These are phyloP conservation scores for Synanthedon formicaeformis DNA, from an alignment of 2,888 invertebrate genomes.

Conservation along the genomic window DNA sequence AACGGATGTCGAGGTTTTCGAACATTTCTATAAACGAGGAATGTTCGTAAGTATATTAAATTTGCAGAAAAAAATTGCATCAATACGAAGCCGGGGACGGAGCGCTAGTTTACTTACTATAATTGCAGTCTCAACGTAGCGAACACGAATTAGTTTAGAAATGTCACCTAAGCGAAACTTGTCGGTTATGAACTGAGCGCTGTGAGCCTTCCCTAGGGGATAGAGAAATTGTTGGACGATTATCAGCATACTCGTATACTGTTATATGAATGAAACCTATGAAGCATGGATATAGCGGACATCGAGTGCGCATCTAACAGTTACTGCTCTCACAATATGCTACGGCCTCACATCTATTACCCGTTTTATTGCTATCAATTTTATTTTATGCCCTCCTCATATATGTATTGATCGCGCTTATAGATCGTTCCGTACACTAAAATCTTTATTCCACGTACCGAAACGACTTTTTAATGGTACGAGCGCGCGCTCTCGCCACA, in stretches of 20 bases:
- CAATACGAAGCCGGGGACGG: no score
- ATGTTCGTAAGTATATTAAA: no score
- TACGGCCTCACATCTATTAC: constrained; percentile 36
- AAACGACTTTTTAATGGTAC: constrained; percentile 4
- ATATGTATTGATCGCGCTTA: constrained; percentile 23
- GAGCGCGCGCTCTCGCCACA: background rate
- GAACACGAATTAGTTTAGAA: no score
- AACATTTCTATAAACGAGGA: no score
- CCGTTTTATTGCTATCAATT: constrained; percentile 57
- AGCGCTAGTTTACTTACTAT: no score
- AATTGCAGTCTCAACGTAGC: no score
- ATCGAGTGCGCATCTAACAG: constrained; percentile 13
- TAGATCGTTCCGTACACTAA: constrained; percentile 22
- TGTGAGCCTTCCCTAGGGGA: no score
- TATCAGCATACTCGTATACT: background rate
- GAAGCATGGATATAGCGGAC: background rate
- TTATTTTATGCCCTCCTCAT: constrained; percentile 49
- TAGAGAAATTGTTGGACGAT: background rate
- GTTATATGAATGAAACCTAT: background rate
- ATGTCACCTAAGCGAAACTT: no score
- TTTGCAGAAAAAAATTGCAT: no score
- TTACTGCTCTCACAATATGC: constrained; percentile 36
- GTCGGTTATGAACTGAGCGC: no score
- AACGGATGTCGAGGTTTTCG: no score
- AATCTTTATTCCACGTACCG: constrained; percentile 32